Conservation (phyloP, 2,888 invertebrate genomes). For the Laothoe populi region DNA sequence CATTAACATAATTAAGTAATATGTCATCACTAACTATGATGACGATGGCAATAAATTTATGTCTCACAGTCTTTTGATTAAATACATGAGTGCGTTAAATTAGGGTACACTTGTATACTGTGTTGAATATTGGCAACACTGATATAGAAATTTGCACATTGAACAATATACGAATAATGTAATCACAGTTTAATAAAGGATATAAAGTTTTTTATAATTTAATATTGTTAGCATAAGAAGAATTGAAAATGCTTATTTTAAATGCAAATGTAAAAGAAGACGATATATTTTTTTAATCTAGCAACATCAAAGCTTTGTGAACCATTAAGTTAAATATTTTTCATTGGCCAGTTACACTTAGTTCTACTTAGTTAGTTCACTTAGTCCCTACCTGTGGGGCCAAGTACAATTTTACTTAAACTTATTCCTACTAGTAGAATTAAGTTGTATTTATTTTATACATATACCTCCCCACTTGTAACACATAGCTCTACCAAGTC, state of each 20-base stretch:
- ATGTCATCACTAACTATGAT: conserved; percentile 52
- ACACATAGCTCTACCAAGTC: no score
- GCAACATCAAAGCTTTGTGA: background rate
- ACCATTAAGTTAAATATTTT: no score
- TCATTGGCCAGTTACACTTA: no score
- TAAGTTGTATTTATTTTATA: no score
- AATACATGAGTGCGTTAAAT: conserved; percentile 63
- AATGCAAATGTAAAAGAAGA: conserved; percentile 9
- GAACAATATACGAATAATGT: background rate
- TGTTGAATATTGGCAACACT: conserved; percentile 35
- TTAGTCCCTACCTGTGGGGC: no score
- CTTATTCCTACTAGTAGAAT: no score
- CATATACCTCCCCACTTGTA: no score
- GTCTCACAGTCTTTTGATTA: conserved; percentile 76
- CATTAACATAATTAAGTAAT: conserved; percentile 57
- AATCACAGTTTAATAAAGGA: background rate
- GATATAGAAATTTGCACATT: conserved; percentile 16
- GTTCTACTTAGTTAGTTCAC: no score
- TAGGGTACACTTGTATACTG: conserved; percentile 36
- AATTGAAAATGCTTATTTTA: conserved; percentile 19
- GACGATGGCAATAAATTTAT: conserved; percentile 73
- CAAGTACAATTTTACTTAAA: no score
- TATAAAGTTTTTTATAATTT: background rate
- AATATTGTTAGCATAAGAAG: background rate
- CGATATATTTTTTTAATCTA: background rate